Base-by-base conservation (phyloP, 2,113 vertebrate genomes). In the Ochotona princeps region DNA sequence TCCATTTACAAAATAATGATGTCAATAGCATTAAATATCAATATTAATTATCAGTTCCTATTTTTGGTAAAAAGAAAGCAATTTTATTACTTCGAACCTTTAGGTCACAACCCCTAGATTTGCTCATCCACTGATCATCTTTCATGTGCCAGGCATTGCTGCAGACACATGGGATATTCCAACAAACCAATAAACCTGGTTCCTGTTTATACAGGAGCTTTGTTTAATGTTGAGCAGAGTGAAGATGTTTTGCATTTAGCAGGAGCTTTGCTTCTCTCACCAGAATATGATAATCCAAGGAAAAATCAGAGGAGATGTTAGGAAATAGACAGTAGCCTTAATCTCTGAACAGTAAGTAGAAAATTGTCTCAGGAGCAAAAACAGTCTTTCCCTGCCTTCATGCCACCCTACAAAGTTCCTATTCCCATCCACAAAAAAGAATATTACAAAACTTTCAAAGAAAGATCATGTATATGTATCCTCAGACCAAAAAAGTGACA, bases 401-500 rank as follows among this genome's bases (percentile, higher is more conserved):
- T 26, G 47, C 66, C 2, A 70, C 17, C 20, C 4, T 51, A 44
- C 6, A 21, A 20, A 61, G 2, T 51, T 75, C 38, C 32, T 65
- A 49, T 30, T 35, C 30, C 61, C 17, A 92, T n/a, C 25, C 51
- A 63, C 23, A 88, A 44, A 9, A 91, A 57, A 94, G 63, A 51
- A 57, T 28, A 20, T 25, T 73, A 67, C 20, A 67, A 80, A 85
- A 84, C 18, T 49, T 82, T 0, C 7, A 61, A 93, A 82, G 44
- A 76, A 85, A 91, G 81, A 65, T 30, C 49, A 82, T 89, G 10
- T n/a, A 8, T 57, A 32, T 1, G 23, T 15, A 28, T 78, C 9
- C 65, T 86, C 63, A 72, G 76, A 76, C 89, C 89, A 95, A 86
- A 76, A 13, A 21, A 70, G 26, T 78, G 47, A 63, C 5, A 54